A percentile compares a stretch with the other conserved stretches of the same genome.
Evolutionary conservation across 2,113 vertebrate genomes (phyloP).

Genomic region (Eretmochelys imbricata): DNA sequence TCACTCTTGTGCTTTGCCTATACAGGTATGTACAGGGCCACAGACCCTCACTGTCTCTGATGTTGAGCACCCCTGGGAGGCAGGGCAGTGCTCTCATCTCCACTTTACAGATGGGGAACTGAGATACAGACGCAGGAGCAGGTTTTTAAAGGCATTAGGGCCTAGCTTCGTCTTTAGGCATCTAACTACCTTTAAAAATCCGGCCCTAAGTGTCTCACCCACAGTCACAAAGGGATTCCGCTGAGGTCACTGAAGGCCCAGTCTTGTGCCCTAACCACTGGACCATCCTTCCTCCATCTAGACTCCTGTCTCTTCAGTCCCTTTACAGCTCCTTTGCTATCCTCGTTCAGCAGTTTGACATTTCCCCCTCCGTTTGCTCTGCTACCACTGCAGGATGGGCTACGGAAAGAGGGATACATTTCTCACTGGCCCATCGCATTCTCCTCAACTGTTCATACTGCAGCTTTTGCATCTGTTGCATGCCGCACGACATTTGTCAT

Average conservation of each 20-base stretch:
- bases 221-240: background rate
- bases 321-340: background rate
- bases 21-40: background rate
- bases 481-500: background rate
- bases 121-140: background rate
- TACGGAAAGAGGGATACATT: background rate
- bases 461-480: background rate
- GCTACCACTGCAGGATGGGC: background rate
- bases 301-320: background rate
- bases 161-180: background rate
- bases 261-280: background rate
- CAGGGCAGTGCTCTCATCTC: no score
- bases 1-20: background rate
- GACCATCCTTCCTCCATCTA: background rate
- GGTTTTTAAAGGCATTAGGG: background rate
- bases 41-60: no score
- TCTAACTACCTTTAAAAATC: background rate
- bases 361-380: background rate
- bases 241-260: background rate
- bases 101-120: background rate
- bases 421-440: background rate
- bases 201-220: no score
- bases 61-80: background rate
- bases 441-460: no score
- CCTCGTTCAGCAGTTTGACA: background rate